phyloP scores from a whole-genome alignment of 2,113 vertebrate species.

The Choloepus hoffmanni region DNA sequence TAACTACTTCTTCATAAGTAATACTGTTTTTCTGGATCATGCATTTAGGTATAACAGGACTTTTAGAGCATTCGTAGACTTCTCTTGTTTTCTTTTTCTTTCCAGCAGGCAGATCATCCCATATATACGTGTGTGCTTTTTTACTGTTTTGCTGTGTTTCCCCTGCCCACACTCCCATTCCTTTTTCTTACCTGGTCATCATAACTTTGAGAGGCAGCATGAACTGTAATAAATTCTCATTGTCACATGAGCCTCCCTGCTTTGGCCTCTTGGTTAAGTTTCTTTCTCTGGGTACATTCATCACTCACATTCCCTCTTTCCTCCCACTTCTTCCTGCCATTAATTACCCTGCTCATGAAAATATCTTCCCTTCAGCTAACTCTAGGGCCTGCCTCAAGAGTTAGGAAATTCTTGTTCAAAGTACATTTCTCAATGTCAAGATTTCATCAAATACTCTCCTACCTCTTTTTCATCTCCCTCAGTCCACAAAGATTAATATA shows the following conservation, averaged over 20 bases:
- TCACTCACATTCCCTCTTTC: not conserved
- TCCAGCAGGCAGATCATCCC: not conserved
- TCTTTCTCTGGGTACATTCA: not conserved
- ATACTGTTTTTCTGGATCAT: not conserved
- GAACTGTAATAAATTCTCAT: not conserved
- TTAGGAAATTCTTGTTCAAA: slow-evolving; percentile 51
- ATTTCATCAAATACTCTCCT: not conserved
- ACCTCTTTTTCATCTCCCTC: not conserved
- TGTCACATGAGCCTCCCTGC: fast-evolving
- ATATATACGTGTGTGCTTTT: not conserved
- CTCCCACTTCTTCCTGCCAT: not conserved
- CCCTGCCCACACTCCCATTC: fast-evolving
- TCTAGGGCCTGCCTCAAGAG: not conserved
- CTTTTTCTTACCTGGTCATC: not conserved
- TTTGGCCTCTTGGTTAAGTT: not conserved
- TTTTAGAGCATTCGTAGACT: not conserved
- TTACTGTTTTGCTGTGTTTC: not conserved
- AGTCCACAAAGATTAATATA: not conserved
- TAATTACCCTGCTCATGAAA: not conserved
- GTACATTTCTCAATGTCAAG: slow-evolving; percentile 40
- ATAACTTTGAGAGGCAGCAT: not conserved
- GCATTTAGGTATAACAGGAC: not conserved
- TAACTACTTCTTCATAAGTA: not conserved
- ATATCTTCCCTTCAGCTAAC: not conserved
- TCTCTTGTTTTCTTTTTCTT: not conserved